Percentiles rank a stretch among this genome's conserved stretches.
These are phyloP conservation scores for Drosophila suboccidentalis DNA, from an alignment of 2,888 invertebrate genomes.

Conservation along the genomic window DNA sequence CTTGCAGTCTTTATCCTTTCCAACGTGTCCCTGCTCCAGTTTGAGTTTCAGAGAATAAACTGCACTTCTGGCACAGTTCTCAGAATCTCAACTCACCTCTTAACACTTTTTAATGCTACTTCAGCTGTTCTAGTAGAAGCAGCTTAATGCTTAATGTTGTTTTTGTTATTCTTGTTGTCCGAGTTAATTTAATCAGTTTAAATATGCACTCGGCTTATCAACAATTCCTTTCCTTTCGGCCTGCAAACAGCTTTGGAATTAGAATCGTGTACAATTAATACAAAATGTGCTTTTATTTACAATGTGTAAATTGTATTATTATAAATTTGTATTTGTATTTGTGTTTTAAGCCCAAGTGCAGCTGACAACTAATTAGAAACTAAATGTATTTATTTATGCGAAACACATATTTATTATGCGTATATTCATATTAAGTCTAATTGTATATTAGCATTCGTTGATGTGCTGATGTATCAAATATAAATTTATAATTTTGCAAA, in stretches of 20 bases:
- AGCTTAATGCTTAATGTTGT: slow-evolving; percentile 28
- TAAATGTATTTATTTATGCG: slow-evolving; percentile 36
- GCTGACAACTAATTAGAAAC: slow-evolving; percentile 47
- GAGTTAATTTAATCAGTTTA: slow-evolving; percentile 66
- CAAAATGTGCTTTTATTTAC: slow-evolving; percentile 49
- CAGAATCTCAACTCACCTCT: slow-evolving; percentile 20
- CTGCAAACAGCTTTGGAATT: slow-evolving; percentile 47
- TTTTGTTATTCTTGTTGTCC: slow-evolving; percentile 10
- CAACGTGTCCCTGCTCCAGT: slow-evolving; percentile 17
- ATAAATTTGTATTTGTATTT: slow-evolving; percentile 30
- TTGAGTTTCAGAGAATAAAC: slow-evolving; percentile 28
- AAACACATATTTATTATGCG: slow-evolving; percentile 21
- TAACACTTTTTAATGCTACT: slow-evolving; percentile 59
- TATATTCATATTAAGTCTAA: slow-evolving; percentile 3
- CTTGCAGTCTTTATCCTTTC: slow-evolving; percentile 26
- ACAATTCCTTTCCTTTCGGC: background rate
- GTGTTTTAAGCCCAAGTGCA: slow-evolving; percentile 19
- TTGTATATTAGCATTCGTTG: background rate
- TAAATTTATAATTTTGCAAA: slow-evolving; percentile 10
- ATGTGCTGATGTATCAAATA: slow-evolving; percentile 15
- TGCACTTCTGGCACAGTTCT: slow-evolving; percentile 14
- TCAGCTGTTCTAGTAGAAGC: slow-evolving; percentile 38
- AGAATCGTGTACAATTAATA: slow-evolving; percentile 35
- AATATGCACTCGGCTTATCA: slow-evolving; percentile 49
- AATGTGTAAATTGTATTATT: slow-evolving; percentile 46